A percentile compares a stretch with the other conserved stretches of the same genome.
phyloP scores from a whole-genome alignment of 2,888 invertebrate genomes.

The Lycaena phlaeas region DNA sequence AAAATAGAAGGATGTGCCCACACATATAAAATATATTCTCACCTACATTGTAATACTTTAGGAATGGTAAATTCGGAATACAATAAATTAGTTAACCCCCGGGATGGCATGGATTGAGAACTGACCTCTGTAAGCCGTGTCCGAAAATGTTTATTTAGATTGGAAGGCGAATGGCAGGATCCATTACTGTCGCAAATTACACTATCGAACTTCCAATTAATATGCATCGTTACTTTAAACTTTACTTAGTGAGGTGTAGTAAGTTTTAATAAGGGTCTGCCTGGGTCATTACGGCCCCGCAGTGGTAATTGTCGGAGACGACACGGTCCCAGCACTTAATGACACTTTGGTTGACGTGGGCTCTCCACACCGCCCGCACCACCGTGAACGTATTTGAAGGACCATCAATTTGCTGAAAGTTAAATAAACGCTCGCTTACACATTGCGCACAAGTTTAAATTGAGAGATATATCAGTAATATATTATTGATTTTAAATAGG shows the following conservation, averaged over 20 bases:
- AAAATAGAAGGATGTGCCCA: too few relatives aligned
- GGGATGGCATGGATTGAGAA: too few relatives aligned
- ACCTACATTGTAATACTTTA: too few relatives aligned
- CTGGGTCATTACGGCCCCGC: conserved; percentile 55
- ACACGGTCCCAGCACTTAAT: conserved; percentile 22
- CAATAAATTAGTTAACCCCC: too few relatives aligned
- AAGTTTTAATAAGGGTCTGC: conserved; percentile 65
- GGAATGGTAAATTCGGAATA: too few relatives aligned
- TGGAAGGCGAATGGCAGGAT: background rate
- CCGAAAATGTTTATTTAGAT: background rate
- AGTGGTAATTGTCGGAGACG: conserved; percentile 47
- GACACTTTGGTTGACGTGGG: conserved; percentile 21
- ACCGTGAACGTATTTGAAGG: conserved; percentile 6
- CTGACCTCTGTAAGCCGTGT: too few relatives aligned
- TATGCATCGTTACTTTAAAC: conserved; percentile 58
- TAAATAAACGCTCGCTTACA: background rate
- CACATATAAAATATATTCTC: too few relatives aligned
- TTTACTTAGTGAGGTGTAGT: conserved; percentile 37
- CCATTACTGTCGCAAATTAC: conserved; percentile 32
- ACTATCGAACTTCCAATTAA: conserved; percentile 52
- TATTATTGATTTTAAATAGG: too few relatives aligned
- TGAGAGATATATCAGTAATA: too few relatives aligned
- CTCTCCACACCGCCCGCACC: conserved; percentile 2
- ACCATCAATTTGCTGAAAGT: conserved; percentile 3
- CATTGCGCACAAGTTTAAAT: too few relatives aligned